Evolutionary conservation across 2,797 vertebrate genomes (phyloP).

Genomic region (Macropodus opercularis): DNA sequence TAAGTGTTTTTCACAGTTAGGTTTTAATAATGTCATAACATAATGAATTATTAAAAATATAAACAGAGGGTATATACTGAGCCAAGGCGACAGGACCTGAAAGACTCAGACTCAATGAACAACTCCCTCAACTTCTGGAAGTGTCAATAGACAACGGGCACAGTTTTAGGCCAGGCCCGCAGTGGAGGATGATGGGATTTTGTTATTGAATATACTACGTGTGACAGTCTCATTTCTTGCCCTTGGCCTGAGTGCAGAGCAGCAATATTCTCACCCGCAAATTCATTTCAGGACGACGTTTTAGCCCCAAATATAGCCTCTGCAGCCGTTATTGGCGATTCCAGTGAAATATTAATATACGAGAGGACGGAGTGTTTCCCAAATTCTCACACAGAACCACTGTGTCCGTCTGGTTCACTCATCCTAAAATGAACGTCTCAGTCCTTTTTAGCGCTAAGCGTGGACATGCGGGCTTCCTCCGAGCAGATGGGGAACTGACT

Average conservation of each 20-base stretch:
- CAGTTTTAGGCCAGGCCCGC: slow-evolving; percentile 45
- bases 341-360: slow-evolving; percentile 55
- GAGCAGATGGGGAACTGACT: slow-evolving; percentile 46
- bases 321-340: slow-evolving; percentile 51
- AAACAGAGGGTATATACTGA: neutral
- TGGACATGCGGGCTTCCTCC: neutral
- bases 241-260: slow-evolving; percentile 31
- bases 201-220: slow-evolving; percentile 63
- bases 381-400: slow-evolving; percentile 11
- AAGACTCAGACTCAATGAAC: slow-evolving; percentile 44
- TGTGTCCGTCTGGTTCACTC: neutral
- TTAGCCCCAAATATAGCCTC: slow-evolving; percentile 48
- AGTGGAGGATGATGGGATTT: slow-evolving; percentile 69
- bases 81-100: slow-evolving; percentile 8
- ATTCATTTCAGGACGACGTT: slow-evolving; percentile 60
- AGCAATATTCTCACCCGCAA: slow-evolving; percentile 59
- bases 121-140: slow-evolving; percentile 45
- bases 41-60: neutral
- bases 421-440: neutral
- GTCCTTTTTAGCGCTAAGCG: slow-evolving; percentile 1
- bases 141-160: slow-evolving; percentile 41
- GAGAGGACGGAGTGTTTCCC: slow-evolving; percentile 18
- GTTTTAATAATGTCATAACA: no score
- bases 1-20: no score
- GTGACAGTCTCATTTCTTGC: slow-evolving; percentile 67